phyloP scores from a whole-genome alignment of 1,140 invertebrate genomes.

The Eumeta japonica region DNA sequence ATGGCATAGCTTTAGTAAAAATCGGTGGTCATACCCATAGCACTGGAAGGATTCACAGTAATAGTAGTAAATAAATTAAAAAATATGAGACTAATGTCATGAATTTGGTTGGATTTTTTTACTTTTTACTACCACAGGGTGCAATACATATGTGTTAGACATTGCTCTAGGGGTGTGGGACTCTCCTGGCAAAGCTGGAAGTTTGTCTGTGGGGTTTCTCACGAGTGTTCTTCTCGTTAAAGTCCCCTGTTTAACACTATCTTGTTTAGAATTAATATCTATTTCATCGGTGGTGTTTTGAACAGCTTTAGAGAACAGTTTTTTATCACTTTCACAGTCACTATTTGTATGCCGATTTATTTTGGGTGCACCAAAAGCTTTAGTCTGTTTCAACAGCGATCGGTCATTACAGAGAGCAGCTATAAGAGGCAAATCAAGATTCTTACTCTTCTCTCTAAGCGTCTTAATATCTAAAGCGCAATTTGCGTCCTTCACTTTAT shows the following conservation, averaged over 20 bases:
- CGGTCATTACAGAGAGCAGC: constrained; percentile 87
- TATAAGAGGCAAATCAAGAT: constrained; percentile 83
- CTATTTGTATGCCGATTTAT: constrained; percentile 51
- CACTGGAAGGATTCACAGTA: constrained; percentile 50
- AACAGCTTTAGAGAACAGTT: constrained; percentile 30
- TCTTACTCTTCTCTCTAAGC: constrained; percentile 81
- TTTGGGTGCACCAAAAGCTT: constrained; percentile 75
- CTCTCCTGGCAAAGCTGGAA: constrained; percentile 42
- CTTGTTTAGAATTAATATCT: constrained; percentile 46
- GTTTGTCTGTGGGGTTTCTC: constrained; percentile 48
- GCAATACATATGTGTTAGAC: constrained; percentile 51
- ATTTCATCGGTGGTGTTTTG: constrained; percentile 44
- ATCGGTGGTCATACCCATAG: constrained; percentile 37
- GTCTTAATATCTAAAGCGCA: constrained; percentile 74
- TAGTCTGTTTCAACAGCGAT: constrained; percentile 80
- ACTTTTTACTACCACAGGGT: constrained; percentile 41
- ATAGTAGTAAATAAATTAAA: constrained; percentile 10
- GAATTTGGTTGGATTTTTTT: constrained; percentile 45
- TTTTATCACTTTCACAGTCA: constrained; percentile 50
- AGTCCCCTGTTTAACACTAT: constrained; percentile 24
- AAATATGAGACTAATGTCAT: constrained; percentile 27
- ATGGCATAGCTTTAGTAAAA: constrained; percentile 10
- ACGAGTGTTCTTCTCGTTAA: constrained; percentile 41
- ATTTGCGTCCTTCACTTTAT: constrained; percentile 38
- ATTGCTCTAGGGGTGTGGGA: constrained; percentile 44